Conservation (phyloP, 1,140 invertebrate genomes). For the Hycleus cichorii region DNA sequence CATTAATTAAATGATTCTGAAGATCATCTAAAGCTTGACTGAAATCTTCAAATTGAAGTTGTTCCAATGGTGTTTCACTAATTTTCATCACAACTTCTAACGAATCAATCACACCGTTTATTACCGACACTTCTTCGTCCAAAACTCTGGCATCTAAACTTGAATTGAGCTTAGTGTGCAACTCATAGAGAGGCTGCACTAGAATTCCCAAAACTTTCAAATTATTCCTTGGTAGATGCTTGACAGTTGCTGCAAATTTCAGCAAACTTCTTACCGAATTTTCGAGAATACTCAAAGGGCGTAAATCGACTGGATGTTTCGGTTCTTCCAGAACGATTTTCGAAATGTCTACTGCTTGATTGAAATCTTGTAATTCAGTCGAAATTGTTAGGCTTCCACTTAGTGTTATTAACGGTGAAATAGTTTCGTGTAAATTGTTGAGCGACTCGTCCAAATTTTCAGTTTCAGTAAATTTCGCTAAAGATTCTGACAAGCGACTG, state of each 20-base stretch:
- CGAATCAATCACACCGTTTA: slow-evolving; percentile 25
- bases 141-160: slow-evolving; percentile 23
- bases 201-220: slow-evolving; percentile 29
- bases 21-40: slow-evolving; percentile 25
- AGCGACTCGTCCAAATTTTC: slow-evolving; percentile 25
- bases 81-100: slow-evolving; percentile 20
- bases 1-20: slow-evolving; percentile 33
- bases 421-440: slow-evolving; percentile 20
- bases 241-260: slow-evolving; percentile 27
- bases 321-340: slow-evolving; percentile 26
- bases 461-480: slow-evolving; percentile 21
- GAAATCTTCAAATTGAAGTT: slow-evolving; percentile 25
- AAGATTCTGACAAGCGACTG: slow-evolving; percentile 21
- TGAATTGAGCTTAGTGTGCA: slow-evolving; percentile 25
- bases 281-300: slow-evolving; percentile 22
- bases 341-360: slow-evolving; percentile 26
- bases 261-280: slow-evolving; percentile 18
- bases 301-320: slow-evolving; percentile 22
- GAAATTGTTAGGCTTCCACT: slow-evolving; percentile 7
- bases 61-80: slow-evolving; percentile 2
- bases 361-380: slow-evolving; percentile 22
- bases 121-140: slow-evolving; percentile 26
- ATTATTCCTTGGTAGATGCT: slow-evolving; percentile 27
- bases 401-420: slow-evolving; percentile 16
- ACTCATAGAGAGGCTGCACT: slow-evolving; percentile 23